Base-by-base conservation (phyloP, 2,888 invertebrate species). In the Meteorus colon region DNA sequence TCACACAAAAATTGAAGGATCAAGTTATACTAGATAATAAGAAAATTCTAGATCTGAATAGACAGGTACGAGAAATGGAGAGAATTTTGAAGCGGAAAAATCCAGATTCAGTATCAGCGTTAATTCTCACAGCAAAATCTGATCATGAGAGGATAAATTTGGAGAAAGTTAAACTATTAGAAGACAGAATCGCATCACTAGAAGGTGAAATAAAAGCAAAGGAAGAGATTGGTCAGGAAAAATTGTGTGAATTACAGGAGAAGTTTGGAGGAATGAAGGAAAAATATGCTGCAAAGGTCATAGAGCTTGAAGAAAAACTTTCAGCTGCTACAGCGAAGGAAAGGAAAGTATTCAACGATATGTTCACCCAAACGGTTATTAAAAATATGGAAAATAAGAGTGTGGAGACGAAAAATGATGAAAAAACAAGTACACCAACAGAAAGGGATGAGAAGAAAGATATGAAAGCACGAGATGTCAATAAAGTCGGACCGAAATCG, bases 31-130 rank as follows among this genome's bases (percentile, higher is more conserved):
- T 88, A 27, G 89, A 89, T 37, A 89, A 87, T 68, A 92, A 92
- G 81, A 92, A 92, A 66, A 94, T 95, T 78, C 92, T 94, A 85
- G 96, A 96, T 90, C 89, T 96, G 48, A 95, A 95, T 83, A 91
- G 95, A 60, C 96, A 96, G 88, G 94, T 95, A 14, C 94, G 94
- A 81, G 96, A 96, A 90, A 95, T 96, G 95, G 96, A 96, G 84
- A 91, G 94, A 84, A 95, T 95, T 82, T 91, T 96, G 31, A 94
- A 93, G 86, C 91, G 95, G 75, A 95, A 95, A 87, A 95, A 96
- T 90, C 96, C 96, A 0, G 95, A 96, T 90, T 95, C 95, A 0
- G 95, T 96, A 0, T 95, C 95, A 0, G 95, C 95, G 4, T 89
- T 95, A 68, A 95, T 96, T 84, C 73, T 89, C 6, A 86, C 89